Evolutionary conservation across 1,140 invertebrate species (phyloP).

Genomic region (Idris sp.): DNA sequence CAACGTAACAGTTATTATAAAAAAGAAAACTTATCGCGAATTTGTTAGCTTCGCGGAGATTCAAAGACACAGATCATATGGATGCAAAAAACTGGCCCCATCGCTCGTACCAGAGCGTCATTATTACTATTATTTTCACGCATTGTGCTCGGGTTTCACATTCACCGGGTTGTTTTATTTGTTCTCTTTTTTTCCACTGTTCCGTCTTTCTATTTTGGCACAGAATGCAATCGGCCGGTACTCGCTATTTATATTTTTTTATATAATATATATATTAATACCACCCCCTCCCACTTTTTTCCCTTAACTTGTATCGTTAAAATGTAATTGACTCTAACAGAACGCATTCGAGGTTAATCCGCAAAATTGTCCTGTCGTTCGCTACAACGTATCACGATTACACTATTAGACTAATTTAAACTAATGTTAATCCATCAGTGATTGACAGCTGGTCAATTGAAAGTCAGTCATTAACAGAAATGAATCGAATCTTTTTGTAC

Average conservation of each 20-base stretch:
- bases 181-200: conserved; percentile 45
- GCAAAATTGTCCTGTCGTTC: conserved; percentile 26
- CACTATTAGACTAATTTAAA: conserved; percentile 38
- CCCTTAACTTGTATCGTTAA: conserved; percentile 71
- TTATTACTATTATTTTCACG: conserved; percentile 42
- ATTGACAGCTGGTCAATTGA: conserved; percentile 7
- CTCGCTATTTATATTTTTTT: conserved; percentile 69
- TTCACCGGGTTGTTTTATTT: neutral
- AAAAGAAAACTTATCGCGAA: conserved; percentile 17
- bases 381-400: conserved; percentile 56
- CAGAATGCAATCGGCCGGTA: conserved; percentile 74
- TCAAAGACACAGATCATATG: conserved; percentile 75
- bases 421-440: conserved; percentile 25
- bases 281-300: conserved; percentile 32
- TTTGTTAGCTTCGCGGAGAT: conserved; percentile 65
- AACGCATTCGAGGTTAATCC: too few relatives aligned
- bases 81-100: conserved; percentile 77
- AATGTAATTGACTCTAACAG: conserved; percentile 78
- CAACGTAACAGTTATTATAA: conserved; percentile 49
- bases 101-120: conserved; percentile 77
- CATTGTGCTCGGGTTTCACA: conserved; percentile 20
- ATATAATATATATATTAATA: conserved; percentile 31
- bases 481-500: too few relatives aligned
- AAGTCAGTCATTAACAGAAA: conserved; percentile 10
- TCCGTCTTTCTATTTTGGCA: too few relatives aligned